These are phyloP conservation scores for Dryobotodes eremita DNA, from an alignment of 2,888 invertebrate genomes.

Conservation along the genomic window DNA sequence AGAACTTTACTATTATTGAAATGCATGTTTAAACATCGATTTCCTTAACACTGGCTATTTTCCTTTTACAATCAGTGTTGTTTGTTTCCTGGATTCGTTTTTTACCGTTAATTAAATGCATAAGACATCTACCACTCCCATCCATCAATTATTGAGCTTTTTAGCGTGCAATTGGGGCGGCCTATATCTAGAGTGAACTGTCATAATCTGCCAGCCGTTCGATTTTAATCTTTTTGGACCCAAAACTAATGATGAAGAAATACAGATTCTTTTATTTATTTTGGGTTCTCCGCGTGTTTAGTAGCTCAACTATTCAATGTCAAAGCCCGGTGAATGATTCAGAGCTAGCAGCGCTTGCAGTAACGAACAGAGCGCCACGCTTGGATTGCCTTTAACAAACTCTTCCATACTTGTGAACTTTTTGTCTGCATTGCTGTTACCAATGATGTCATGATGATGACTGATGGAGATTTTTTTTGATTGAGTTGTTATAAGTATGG, in stretches of 20 bases:
- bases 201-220: not conserved
- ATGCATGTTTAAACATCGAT: not conserved
- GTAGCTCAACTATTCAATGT: slow-evolving; percentile 70
- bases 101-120: not conserved
- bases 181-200: not conserved
- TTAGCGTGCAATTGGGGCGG: not conserved
- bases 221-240: not conserved
- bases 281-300: slow-evolving; percentile 49
- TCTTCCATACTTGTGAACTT: slow-evolving; percentile 64
- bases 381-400: slow-evolving; percentile 76
- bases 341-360: slow-evolving; percentile 48
- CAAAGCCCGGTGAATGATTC: slow-evolving; percentile 74
- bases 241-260: not conserved
- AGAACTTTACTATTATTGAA: not conserved
- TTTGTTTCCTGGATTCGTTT: slow-evolving; percentile 23
- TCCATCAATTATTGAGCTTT: not conserved
- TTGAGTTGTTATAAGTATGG: slow-evolving; percentile 19
- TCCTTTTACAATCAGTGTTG: slow-evolving; percentile 37
- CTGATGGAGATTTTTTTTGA: slow-evolving; percentile 43
- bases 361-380: slow-evolving; percentile 67
- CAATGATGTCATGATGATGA: slow-evolving; percentile 79
- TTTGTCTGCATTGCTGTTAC: slow-evolving; percentile 72
- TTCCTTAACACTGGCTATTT: slow-evolving; percentile 37
- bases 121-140: not conserved
- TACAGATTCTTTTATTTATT: not conserved